phyloP scores from a whole-genome alignment of 2,888 invertebrate species.

The Andrena camellia region DNA sequence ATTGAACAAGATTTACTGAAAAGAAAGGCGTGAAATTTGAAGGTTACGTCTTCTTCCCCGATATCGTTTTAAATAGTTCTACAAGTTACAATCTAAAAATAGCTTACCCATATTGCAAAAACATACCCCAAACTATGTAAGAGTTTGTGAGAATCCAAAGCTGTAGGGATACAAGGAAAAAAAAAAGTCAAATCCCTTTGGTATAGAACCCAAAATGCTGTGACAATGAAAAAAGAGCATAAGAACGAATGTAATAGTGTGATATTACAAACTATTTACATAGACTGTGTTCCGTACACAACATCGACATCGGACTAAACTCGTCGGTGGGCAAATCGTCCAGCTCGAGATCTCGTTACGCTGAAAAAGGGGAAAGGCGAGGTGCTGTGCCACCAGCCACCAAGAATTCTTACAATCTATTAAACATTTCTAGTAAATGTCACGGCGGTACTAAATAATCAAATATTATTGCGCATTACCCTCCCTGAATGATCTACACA shows the following conservation, averaged over 20 bases:
- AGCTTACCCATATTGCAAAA: slow-evolving; percentile 80
- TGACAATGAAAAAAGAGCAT: slow-evolving; percentile 51
- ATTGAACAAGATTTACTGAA: not conserved
- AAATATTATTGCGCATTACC: slow-evolving; percentile 59
- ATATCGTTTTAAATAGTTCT: slow-evolving; percentile 62
- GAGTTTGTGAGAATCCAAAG: slow-evolving; percentile 76
- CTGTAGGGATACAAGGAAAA: slow-evolving; percentile 72
- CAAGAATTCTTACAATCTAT: slow-evolving; percentile 78
- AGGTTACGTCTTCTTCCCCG: slow-evolving; percentile 74
- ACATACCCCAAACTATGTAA: slow-evolving; percentile 73
- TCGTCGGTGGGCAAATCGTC: slow-evolving; percentile 74
- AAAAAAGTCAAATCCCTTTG: slow-evolving; percentile 57
- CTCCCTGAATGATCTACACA: slow-evolving; percentile 60
- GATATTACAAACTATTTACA: slow-evolving; percentile 77
- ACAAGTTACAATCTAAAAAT: slow-evolving; percentile 67
- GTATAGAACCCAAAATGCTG: slow-evolving; percentile 59
- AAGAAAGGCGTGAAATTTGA: slow-evolving; percentile 61
- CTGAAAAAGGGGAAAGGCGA: slow-evolving; percentile 79
- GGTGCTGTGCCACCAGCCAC: slow-evolving; percentile 63
- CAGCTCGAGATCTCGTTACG: slow-evolving; percentile 79
- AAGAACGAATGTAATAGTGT: slow-evolving; percentile 57
- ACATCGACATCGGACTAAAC: slow-evolving; percentile 64
- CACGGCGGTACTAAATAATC: slow-evolving; percentile 42
- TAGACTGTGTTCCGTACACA: slow-evolving; percentile 64
- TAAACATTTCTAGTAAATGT: slow-evolving; percentile 58